These are phyloP conservation scores for Salvelinus sp. DNA, from an alignment of 2,113 vertebrate species.

Conservation along the genomic window DNA sequence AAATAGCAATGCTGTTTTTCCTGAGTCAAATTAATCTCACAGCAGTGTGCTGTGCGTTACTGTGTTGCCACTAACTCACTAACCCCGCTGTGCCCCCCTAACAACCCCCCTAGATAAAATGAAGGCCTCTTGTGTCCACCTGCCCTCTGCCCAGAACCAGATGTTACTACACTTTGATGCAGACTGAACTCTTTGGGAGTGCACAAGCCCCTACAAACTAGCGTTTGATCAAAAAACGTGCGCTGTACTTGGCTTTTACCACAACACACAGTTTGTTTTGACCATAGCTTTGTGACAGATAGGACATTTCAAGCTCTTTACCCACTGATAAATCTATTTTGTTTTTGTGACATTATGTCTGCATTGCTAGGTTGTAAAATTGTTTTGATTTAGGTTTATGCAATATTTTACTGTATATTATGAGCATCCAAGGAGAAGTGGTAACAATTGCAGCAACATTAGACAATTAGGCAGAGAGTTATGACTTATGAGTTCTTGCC, in stretches of 20 bases:
- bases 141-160: slow-evolving; percentile 87
- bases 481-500: neutral
- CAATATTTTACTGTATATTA: slow-evolving; percentile 30
- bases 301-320: slow-evolving; percentile 48
- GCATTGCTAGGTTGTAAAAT: neutral
- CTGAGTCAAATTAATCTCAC: slow-evolving; percentile 58
- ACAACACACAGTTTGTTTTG: slow-evolving; percentile 17
- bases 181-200: slow-evolving; percentile 63
- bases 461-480: neutral
- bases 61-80: slow-evolving; percentile 55
- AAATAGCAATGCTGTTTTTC: slow-evolving; percentile 79
- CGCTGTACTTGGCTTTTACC: slow-evolving; percentile 25
- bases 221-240: slow-evolving; percentile 41
- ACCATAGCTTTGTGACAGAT: slow-evolving; percentile 51
- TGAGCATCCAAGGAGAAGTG: slow-evolving; percentile 2
- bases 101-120: slow-evolving; percentile 51
- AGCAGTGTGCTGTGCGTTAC: slow-evolving; percentile 42
- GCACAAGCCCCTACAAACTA: neutral
- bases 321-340: slow-evolving; percentile 43
- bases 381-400: slow-evolving; percentile 15
- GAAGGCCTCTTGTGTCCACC: slow-evolving; percentile 74
- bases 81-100: slow-evolving; percentile 22
- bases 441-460: neutral
- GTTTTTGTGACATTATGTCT: neutral
- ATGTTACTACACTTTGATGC: slow-evolving; percentile 91